Base-by-base conservation (phyloP, 1,140 invertebrate species). In the Bombus confusus region DNA sequence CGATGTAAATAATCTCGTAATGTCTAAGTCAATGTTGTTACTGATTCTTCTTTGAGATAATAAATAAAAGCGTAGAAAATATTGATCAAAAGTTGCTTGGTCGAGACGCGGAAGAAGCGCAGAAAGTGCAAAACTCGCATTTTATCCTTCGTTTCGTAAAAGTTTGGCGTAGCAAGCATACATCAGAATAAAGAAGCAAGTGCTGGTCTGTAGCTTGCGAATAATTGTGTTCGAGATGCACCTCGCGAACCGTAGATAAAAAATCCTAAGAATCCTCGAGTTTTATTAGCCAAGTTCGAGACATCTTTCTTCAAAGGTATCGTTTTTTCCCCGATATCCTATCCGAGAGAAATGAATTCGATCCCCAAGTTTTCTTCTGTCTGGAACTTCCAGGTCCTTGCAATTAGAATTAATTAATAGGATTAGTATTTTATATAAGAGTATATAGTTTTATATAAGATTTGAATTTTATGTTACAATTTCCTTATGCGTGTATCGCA, bases 281-380 rank as follows among this genome's bases (percentile, higher is more conserved):
- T 89, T 90, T 87, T 90, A 90, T 89, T 87, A 81, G 64, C 28
- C 78, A 90, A 90, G 72, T 90, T 90, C 79, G 57, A 47, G 66
- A 59, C 82, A 31, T 59, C 2, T 68, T 28, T 73, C 68, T 79
- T 59, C 18, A 71, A 28, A 22, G 22, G 18, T 22, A 15, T 22
- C 39, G 3, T n/a, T 15, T 31, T 2, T 18, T n/a, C 0, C 10
- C 5, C 5, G 18, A 13, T 64, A 13, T 62, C 28, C 39, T 10
- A 8, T 0, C 9, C n/a, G 9, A 18, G 4, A 31, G 5, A 47
- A 31, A 73, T 47, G 43, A 43, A 73, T 73, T n/a, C 4, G 3
- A 9, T 31, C 15, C 9, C 22, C 10, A 9, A 41, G 39, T 43
- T 71, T n/a, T 41, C 5, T n/a, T 39, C 10, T 1, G 5, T 39